A percentile compares a stretch with the other conserved stretches of the same genome.
phyloP scores from a whole-genome alignment of 2,888 invertebrate genomes.

The Ypsolopha sequella region DNA sequence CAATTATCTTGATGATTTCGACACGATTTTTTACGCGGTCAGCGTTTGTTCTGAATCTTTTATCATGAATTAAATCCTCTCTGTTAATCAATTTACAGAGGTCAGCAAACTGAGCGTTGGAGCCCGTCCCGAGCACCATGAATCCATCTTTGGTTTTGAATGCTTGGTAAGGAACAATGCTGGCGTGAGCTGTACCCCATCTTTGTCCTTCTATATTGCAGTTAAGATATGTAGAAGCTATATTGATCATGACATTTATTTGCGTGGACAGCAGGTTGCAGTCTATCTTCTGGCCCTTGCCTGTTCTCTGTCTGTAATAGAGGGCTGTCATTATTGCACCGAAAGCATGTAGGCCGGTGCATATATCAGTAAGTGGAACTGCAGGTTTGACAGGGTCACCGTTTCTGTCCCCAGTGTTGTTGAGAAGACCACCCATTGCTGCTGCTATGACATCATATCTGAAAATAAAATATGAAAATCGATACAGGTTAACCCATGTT shows the following conservation, averaged over 20 bases:
- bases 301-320: conserved; percentile 80
- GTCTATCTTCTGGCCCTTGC: conserved; percentile 92
- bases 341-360: conserved; percentile 94
- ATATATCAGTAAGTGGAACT: conserved; percentile 92
- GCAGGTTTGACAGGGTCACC: conserved; percentile 93
- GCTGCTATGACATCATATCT: conserved; percentile 95
- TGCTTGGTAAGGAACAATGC: conserved; percentile 94
- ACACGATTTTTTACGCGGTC: conserved; percentile 82
- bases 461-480: conserved; percentile 15
- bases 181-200: conserved; percentile 95
- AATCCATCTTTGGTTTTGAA: conserved; percentile 87
- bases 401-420: conserved; percentile 87
- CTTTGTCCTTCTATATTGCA: conserved; percentile 81
- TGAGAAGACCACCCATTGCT: conserved; percentile 90
- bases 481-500: no score
- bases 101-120: conserved; percentile 82
- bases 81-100: conserved; percentile 76
- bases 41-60: conserved; percentile 79
- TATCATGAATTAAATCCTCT: conserved; percentile 71
- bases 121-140: conserved; percentile 90
- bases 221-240: conserved; percentile 92
- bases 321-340: conserved; percentile 95
- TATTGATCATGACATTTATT: conserved; percentile 88
- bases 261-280: conserved; percentile 95
- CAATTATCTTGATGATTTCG: conserved; percentile 74